These are phyloP conservation scores for Drosophila biarmipes DNA, from an alignment of 1,140 invertebrate species.

Conservation along the genomic window DNA sequence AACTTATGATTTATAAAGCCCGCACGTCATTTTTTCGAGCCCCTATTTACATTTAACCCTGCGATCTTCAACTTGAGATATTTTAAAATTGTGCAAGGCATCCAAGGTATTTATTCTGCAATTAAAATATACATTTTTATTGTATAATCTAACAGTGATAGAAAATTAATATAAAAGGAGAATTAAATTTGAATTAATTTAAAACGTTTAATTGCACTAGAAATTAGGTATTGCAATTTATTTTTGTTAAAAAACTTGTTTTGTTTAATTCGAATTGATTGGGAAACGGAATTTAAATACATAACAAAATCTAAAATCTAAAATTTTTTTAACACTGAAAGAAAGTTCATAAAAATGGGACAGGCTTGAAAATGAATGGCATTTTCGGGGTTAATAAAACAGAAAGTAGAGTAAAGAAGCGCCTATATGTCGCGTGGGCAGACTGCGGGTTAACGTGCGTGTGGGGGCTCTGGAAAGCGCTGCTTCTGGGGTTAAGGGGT, in stretches of 20 bases:
- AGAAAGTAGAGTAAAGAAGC: constrained; percentile 16
- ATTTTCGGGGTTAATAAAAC: constrained; percentile 9
- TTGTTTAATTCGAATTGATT: no score
- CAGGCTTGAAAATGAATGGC: constrained; percentile 5
- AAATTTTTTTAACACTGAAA: not conserved
- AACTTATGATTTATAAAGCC: constrained; percentile 47
- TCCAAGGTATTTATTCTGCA: no score
- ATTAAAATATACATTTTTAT: no score
- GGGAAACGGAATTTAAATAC: not conserved
- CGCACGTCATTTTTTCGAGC: constrained; percentile 14
- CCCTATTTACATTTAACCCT: not conserved
- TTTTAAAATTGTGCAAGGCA: no score
- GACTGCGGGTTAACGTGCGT: constrained; percentile 18
- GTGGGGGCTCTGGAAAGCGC: not conserved
- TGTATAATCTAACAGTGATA: no score
- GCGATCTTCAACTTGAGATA: not conserved
- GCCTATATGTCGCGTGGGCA: constrained; percentile 11
- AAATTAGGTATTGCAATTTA: no score
- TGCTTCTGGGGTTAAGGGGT: not conserved
- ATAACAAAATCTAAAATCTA: no score
- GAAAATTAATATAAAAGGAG: no score
- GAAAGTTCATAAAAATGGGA: not conserved
- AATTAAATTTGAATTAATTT: no score
- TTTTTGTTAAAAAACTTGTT: no score
- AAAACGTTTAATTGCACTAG: no score